Evolutionary conservation across 92 coral and sea anemone species (phyloP).

Genomic region (Virgularia gustaviana): DNA sequence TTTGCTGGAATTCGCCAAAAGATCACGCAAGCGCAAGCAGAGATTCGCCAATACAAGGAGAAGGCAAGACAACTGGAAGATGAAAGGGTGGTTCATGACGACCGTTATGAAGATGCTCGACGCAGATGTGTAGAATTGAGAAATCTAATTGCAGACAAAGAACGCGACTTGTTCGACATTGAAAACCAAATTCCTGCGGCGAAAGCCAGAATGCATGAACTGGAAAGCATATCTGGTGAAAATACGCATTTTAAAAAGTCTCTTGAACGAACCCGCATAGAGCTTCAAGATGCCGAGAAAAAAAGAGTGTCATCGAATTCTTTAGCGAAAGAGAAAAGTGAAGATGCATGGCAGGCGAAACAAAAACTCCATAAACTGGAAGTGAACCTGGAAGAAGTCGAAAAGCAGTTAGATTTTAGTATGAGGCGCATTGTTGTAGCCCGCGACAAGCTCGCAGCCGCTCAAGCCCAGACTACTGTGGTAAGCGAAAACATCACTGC

Average conservation of each 20-base stretch:
- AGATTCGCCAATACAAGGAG: slow-evolving; percentile 18
- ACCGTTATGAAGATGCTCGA: neutral
- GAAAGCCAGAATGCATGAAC: slow-evolving; percentile 41
- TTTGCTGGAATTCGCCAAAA: slow-evolving; percentile 17
- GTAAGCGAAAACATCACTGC: slow-evolving; percentile 25
- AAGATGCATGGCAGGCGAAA: slow-evolving; percentile 33
- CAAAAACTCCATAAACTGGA: slow-evolving; percentile 31
- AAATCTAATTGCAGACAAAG: slow-evolving; percentile 38
- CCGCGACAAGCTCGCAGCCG: slow-evolving; percentile 19
- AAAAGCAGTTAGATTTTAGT: slow-evolving; percentile 10
- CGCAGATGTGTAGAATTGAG: slow-evolving; percentile 28
- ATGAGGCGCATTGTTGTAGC: slow-evolving; percentile 26
- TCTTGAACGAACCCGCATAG: slow-evolving; percentile 26
- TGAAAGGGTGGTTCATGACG: slow-evolving; percentile 1
- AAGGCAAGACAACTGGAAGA: slow-evolving; percentile 14
- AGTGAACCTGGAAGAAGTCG: slow-evolving; percentile 18
- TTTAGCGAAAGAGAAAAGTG: slow-evolving; percentile 28
- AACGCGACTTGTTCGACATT: slow-evolving; percentile 38
- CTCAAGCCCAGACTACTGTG: neutral
- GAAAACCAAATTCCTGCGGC: slow-evolving; percentile 46
- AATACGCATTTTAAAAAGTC: slow-evolving; percentile 41
- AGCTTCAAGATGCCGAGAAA: slow-evolving; percentile 45
- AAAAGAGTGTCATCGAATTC: slow-evolving; percentile 34
- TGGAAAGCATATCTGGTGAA: slow-evolving; percentile 47
- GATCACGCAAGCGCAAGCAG: slow-evolving; percentile 19